phyloP scores from a whole-genome alignment of 1,140 invertebrate genomes.

The Bradysia coprophila region DNA sequence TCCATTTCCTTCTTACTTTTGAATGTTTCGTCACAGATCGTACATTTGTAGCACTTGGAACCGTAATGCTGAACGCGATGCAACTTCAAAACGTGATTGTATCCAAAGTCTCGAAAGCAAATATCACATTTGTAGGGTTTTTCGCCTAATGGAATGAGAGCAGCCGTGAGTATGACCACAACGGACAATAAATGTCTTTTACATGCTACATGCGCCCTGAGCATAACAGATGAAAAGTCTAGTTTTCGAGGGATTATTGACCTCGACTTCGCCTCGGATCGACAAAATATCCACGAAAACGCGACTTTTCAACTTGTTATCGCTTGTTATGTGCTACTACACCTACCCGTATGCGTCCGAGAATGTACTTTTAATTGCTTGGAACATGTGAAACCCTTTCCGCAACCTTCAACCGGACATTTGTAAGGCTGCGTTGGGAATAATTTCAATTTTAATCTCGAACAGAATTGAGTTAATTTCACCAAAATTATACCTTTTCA shows the following conservation, averaged over 20 bases:
- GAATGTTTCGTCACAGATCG: constrained; percentile 74
- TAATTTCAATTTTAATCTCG: background rate
- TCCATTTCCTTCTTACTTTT: constrained; percentile 80
- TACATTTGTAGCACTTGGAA: constrained; percentile 82
- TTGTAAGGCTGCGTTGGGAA: constrained; percentile 59
- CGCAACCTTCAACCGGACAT: constrained; percentile 57
- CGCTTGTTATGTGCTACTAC: too few relatives aligned
- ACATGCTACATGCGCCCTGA: too few relatives aligned
- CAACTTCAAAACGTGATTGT: constrained; percentile 73
- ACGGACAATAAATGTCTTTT: too few relatives aligned
- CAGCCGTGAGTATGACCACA: too few relatives aligned
- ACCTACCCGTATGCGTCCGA: constrained; percentile 71
- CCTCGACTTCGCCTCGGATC: too few relatives aligned
- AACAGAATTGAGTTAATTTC: background rate
- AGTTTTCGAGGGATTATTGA: constrained; percentile 35
- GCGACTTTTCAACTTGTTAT: too few relatives aligned
- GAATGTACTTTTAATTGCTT: constrained; percentile 77
- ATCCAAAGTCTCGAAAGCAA: constrained; percentile 48
- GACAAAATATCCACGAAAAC: too few relatives aligned
- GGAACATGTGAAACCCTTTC: constrained; percentile 77
- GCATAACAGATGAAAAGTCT: too few relatives aligned
- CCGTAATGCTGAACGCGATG: constrained; percentile 83
- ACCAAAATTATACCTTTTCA: too few relatives aligned
- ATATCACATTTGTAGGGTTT: constrained; percentile 50
- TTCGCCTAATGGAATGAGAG: too few relatives aligned